These are phyloP conservation scores for Lepidurus couesii DNA, from an alignment of 1,140 invertebrate genomes.

Conservation along the genomic window DNA sequence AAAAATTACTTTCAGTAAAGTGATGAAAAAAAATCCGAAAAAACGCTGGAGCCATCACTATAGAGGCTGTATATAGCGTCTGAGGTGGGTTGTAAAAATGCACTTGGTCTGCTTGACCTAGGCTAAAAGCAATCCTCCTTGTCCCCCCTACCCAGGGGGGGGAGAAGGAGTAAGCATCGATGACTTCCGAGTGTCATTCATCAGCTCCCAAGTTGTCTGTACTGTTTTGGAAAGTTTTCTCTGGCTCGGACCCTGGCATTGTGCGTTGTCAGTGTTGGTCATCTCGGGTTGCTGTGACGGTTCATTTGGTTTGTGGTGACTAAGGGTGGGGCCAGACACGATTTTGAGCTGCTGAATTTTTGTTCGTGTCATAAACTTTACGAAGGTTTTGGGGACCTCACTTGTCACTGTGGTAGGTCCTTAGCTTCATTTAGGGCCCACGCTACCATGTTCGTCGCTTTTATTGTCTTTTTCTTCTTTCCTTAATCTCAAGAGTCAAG, in stretches of 20 bases:
- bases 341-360: neutral
- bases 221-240: neutral
- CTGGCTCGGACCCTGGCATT: neutral
- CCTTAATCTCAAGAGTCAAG: neutral
- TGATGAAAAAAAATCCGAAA: too few species aligned
- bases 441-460: neutral
- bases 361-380: neutral
- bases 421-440: neutral
- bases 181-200: slow-evolving; percentile 18
- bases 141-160: neutral
- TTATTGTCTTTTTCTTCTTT: neutral
- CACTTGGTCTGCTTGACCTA: neutral
- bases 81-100: neutral
- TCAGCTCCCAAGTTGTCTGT: neutral
- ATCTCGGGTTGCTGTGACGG: slow-evolving; percentile 13
- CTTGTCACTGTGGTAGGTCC: slow-evolving; percentile 20
- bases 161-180: neutral
- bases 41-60: too few species aligned
- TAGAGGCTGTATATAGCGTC: too few species aligned
- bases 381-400: neutral
- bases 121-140: neutral
- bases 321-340: slow-evolving; percentile 13
- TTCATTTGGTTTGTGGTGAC: slow-evolving; percentile 22
- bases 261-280: slow-evolving; percentile 18
- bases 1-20: too few species aligned